Conservation (phyloP, 2,797 vertebrate genomes). For the Dendrocincla tyrannina region DNA sequence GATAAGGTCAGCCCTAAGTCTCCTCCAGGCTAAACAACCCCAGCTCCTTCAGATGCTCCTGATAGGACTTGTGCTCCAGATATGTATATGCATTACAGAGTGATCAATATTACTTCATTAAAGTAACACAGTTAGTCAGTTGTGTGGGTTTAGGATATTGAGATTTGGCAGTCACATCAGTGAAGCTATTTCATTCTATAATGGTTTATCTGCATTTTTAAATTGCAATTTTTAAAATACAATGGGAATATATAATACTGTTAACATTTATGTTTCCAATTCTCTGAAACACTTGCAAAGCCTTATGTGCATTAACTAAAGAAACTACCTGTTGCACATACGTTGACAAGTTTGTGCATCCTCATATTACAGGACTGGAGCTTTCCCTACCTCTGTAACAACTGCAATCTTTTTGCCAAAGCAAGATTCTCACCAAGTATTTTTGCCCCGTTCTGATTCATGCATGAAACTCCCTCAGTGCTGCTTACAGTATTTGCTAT, state of each 20-base stretch:
- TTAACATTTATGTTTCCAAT: neutral
- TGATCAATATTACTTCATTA: neutral
- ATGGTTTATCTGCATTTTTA: neutral
- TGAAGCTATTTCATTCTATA: neutral
- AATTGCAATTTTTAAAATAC: neutral
- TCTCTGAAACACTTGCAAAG: neutral
- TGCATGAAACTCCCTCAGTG: neutral
- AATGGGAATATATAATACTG: neutral
- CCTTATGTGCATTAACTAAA: neutral
- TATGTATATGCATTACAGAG: fast-evolving
- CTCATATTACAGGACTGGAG: neutral
- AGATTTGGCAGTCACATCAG: neutral
- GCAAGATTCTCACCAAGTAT: neutral
- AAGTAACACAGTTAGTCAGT: neutral
- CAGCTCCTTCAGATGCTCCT: neutral
- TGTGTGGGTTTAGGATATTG: neutral
- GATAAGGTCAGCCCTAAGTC: neutral
- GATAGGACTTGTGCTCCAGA: neutral
- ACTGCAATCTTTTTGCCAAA: neutral
- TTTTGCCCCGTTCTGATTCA: neutral
- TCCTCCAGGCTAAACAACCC: neutral
- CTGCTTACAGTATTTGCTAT: neutral
- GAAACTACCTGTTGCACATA: neutral
- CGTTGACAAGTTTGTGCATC: fast-evolving
- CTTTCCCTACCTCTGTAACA: neutral